These are phyloP conservation scores for Dinoponera quadriceps DNA, from an alignment of 1,140 invertebrate genomes.

Conservation along the genomic window DNA sequence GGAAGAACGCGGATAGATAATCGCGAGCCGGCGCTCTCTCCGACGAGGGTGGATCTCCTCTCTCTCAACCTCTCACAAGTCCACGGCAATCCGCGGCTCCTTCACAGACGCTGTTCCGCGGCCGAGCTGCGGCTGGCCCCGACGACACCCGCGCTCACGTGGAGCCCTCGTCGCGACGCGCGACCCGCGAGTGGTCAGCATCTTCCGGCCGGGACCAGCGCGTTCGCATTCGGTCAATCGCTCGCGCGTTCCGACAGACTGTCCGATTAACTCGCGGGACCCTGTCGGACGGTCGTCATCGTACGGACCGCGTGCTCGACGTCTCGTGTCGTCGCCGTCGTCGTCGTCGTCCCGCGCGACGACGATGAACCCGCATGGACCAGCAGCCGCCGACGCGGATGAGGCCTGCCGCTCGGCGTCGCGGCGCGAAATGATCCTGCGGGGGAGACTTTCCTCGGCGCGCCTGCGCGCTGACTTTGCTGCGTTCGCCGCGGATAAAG, in stretches of 20 bases:
- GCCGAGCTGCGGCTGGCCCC: conserved; percentile 19
- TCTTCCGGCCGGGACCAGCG: conserved; percentile 21
- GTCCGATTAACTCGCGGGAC: not conserved
- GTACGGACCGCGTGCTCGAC: not conserved
- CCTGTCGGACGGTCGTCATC: conserved; percentile 5
- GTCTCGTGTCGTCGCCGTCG: conserved; percentile 24
- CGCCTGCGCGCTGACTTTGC: conserved; percentile 68
- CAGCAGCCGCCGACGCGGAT: conserved; percentile 64
- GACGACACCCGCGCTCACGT: conserved; percentile 57
- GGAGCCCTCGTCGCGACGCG: conserved; percentile 40
- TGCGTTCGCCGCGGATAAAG: conserved; percentile 45
- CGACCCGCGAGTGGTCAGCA: conserved; percentile 30
- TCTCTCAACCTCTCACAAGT: not conserved
- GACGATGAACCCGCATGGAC: conserved; percentile 73
- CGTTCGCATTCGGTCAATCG: not conserved
- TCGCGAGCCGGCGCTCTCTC: no score
- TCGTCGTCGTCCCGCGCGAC: conserved; percentile 65
- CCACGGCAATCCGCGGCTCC: not conserved
- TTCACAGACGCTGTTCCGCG: not conserved
- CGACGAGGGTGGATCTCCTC: not conserved
- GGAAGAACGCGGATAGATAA: not conserved
- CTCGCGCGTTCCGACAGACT: not conserved
- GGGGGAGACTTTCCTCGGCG: conserved; percentile 21
- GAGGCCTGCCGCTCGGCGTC: conserved; percentile 69
- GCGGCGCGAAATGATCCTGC: conserved; percentile 74